Conservation (phyloP, 2,888 invertebrate genomes). For the Melipona beecheii region DNA sequence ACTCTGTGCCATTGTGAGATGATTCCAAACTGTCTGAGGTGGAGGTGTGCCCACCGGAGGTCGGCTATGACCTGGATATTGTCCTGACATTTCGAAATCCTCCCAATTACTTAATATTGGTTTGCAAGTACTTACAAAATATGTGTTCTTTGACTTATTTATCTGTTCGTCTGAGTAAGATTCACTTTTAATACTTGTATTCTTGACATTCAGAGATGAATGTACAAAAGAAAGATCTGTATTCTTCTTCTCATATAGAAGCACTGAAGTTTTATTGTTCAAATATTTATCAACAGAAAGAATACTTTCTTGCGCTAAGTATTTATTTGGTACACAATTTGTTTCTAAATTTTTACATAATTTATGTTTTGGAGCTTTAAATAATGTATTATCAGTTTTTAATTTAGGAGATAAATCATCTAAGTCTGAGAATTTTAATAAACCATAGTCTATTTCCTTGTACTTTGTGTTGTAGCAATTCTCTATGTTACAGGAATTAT, state of each 20-base stretch:
- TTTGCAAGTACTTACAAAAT: slow-evolving; percentile 50
- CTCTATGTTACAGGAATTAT: slow-evolving; percentile 63
- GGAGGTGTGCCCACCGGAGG: slow-evolving; percentile 82
- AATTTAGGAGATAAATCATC: slow-evolving; percentile 54
- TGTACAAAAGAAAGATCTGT: slow-evolving; percentile 36
- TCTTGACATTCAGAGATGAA: slow-evolving; percentile 54
- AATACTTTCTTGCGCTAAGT: slow-evolving; percentile 43
- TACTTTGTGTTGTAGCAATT: slow-evolving; percentile 58
- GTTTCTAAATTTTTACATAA: slow-evolving; percentile 37
- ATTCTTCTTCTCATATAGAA: slow-evolving; percentile 35
- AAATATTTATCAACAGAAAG: slow-evolving; percentile 42
- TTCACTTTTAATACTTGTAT: slow-evolving; percentile 60
- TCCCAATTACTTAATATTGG: slow-evolving; percentile 68
- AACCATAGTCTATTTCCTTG: slow-evolving; percentile 66
- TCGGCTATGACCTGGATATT: slow-evolving; percentile 82
- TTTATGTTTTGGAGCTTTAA: slow-evolving; percentile 35
- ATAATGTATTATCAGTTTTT: slow-evolving; percentile 39
- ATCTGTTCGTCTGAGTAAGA: slow-evolving; percentile 53
- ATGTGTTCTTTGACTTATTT: slow-evolving; percentile 58
- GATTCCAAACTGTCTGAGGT: slow-evolving; percentile 82
- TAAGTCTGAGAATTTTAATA: slow-evolving; percentile 67
- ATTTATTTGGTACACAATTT: slow-evolving; percentile 29
- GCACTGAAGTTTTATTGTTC: slow-evolving; percentile 35
- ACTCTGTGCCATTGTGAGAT: slow-evolving; percentile 81
- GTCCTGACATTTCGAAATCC: slow-evolving; percentile 79